These are phyloP conservation scores for Peucedramus taeniatus DNA, from an alignment of 2,113 vertebrate species.

Conservation along the genomic window DNA sequence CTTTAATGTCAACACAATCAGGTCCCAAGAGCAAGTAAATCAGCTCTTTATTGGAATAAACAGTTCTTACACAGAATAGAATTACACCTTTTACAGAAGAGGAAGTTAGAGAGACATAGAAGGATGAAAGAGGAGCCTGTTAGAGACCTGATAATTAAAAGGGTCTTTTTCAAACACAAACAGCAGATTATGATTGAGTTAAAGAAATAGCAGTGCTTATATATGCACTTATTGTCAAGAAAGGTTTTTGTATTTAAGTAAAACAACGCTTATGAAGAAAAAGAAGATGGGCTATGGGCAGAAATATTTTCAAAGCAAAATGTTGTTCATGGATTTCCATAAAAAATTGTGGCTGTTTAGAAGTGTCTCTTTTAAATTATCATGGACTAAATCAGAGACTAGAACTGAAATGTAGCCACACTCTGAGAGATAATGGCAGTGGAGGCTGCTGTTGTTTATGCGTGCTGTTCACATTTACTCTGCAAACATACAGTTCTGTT, in stretches of 20 bases:
- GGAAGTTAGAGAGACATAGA: constrained; percentile 36
- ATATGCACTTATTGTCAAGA: constrained; percentile 26
- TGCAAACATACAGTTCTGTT: constrained; percentile 37
- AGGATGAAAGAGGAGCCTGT: constrained; percentile 60
- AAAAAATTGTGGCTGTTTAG: constrained; percentile 8
- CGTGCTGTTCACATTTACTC: neutral
- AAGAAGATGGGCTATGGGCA: neutral
- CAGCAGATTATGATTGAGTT: constrained; percentile 41
- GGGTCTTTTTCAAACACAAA: constrained; percentile 32
- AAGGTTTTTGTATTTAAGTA: constrained; percentile 6
- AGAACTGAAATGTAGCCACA: neutral
- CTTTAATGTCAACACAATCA: neutral
- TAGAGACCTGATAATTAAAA: constrained; percentile 68
- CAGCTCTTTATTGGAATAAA: constrained; percentile 29
- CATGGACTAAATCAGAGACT: constrained; percentile 38
- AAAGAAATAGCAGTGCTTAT: constrained; percentile 34
- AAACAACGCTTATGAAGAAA: neutral
- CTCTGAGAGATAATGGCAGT: neutral
- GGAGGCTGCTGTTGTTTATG: constrained; percentile 16
- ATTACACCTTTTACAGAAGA: constrained; percentile 48
- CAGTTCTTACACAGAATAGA: constrained; percentile 10
- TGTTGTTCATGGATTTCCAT: constrained; percentile 31
- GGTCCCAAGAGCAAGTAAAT: neutral
- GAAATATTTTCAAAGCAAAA: neutral
- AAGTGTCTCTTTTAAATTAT: constrained; percentile 35